These are phyloP conservation scores for Python bivittatus DNA, from an alignment of 2,113 vertebrate genomes.

Conservation along the genomic window DNA sequence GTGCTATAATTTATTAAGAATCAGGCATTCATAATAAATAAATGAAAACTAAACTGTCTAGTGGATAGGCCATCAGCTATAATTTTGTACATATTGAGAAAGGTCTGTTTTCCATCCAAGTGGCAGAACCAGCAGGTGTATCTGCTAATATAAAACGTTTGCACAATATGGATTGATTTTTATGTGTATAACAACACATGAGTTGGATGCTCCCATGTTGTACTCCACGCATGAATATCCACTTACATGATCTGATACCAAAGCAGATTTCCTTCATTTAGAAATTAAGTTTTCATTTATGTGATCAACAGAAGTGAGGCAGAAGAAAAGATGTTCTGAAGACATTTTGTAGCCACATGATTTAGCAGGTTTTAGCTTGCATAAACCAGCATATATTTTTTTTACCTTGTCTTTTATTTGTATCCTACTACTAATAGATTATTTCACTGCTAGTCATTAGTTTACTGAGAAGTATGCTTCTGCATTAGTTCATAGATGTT, in stretches of 20 bases:
- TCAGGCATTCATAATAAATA: background rate
- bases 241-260: background rate
- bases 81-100: background rate
- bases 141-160: background rate
- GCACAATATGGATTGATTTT: background rate
- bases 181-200: background rate
- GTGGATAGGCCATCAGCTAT: background rate
- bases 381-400: background rate
- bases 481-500: background rate
- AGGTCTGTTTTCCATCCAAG: background rate
- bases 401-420: background rate
- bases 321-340: background rate
- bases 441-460: conserved; percentile 25
- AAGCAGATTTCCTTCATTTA: background rate
- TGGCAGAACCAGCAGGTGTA: background rate
- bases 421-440: background rate
- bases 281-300: background rate
- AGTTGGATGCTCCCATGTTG: background rate
- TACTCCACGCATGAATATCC: background rate
- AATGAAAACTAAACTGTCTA: background rate
- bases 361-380: background rate
- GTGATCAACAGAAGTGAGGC: background rate
- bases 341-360: background rate
- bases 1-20: too few relatives aligned
- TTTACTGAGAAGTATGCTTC: background rate